Evolutionary conservation across 2,797 vertebrate species (phyloP).

Genomic region (Hydrocynus forskahlii): DNA sequence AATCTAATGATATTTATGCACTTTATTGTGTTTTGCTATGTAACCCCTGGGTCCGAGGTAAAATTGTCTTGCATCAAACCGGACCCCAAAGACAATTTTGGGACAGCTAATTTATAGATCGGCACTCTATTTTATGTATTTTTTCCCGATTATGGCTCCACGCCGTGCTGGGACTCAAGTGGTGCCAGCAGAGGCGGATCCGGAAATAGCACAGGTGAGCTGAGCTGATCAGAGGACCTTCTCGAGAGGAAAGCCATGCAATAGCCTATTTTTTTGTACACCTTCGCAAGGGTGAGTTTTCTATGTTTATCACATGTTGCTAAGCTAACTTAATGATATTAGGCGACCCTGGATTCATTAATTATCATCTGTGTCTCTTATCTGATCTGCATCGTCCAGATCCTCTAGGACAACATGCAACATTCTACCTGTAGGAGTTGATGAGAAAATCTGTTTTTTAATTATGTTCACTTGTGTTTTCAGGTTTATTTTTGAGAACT

Average conservation of each 20-base stretch:
- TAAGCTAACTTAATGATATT: no score
- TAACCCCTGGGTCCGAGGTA: no score
- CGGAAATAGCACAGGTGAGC: slow-evolving; percentile 33
- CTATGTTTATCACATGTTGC: no score
- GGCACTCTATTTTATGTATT: no score
- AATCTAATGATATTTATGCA: no score
- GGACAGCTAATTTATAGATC: no score
- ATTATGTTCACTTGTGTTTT: neutral
- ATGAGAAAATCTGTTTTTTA: neutral
- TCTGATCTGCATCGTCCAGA: neutral
- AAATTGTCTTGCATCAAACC: no score
- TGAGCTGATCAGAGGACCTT: neutral
- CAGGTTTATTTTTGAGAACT: neutral
- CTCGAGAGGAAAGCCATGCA: neutral
- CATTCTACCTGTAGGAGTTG: neutral
- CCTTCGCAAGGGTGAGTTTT: neutral
- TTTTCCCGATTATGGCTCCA: no score
- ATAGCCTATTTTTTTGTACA: neutral
- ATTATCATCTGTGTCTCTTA: neutral
- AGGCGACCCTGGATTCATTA: no score
- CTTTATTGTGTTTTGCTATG: no score
- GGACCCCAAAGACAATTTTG: no score
- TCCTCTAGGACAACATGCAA: no score
- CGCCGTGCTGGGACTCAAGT: neutral
- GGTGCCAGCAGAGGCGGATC: slow-evolving; percentile 30